phyloP scores from a whole-genome alignment of 2,888 invertebrate genomes.

The Parnassius apollo region DNA sequence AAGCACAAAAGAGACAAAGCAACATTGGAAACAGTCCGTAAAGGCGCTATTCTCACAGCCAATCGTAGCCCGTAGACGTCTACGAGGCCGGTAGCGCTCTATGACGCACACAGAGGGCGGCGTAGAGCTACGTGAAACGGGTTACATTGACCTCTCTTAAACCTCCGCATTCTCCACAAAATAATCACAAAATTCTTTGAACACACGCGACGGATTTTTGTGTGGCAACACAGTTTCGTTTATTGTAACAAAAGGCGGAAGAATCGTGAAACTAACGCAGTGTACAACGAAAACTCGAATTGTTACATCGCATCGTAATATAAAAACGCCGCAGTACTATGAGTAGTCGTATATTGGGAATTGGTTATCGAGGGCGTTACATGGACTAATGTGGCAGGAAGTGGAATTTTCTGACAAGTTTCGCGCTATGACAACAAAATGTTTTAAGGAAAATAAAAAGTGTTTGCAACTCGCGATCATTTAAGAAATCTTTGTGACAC shows the following conservation, averaged over 20 bases:
- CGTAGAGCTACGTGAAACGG: slow-evolving; percentile 60
- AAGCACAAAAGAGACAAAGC: slow-evolving; percentile 22
- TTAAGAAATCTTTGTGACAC: background rate
- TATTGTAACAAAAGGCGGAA: slow-evolving; percentile 5
- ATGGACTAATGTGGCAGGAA: slow-evolving; percentile 22
- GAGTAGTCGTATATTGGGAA: slow-evolving; percentile 23
- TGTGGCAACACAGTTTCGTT: slow-evolving; percentile 21
- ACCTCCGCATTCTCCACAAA: slow-evolving; percentile 50
- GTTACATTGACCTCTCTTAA: slow-evolving; percentile 58
- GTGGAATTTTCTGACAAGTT: background rate
- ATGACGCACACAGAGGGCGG: slow-evolving; percentile 66
- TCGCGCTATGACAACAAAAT: slow-evolving; percentile 19
- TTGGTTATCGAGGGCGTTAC: slow-evolving; percentile 28
- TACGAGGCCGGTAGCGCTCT: slow-evolving; percentile 67
- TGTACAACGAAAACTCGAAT: slow-evolving; percentile 6
- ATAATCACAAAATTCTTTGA: slow-evolving; percentile 26
- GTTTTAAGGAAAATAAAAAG: slow-evolving; percentile 7
- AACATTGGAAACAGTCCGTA: slow-evolving; percentile 29
- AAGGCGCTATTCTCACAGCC: slow-evolving; percentile 37
- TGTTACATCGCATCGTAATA: slow-evolving; percentile 6
- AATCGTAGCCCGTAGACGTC: slow-evolving; percentile 67
- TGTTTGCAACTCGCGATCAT: slow-evolving; percentile 6
- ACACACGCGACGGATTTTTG: slow-evolving; percentile 16
- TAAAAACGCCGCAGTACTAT: slow-evolving; percentile 19
- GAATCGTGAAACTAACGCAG: slow-evolving; percentile 5